Evolutionary conservation across 2,888 invertebrate species (phyloP).

Genomic region (Zele albiditarsus): DNA sequence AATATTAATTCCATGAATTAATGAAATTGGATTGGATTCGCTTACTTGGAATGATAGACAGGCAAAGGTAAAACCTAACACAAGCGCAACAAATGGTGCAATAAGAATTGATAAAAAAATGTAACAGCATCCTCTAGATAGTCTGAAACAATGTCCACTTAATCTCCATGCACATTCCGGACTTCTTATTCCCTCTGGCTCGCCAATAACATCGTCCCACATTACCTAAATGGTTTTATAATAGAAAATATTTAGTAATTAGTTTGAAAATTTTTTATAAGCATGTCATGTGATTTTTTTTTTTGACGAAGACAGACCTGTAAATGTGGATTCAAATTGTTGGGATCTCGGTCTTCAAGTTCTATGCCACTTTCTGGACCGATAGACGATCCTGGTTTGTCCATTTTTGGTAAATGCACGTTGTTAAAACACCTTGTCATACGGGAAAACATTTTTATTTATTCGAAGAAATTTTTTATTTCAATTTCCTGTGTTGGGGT

Average conservation of each 20-base stretch:
- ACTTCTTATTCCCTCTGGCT: conserved; percentile 81
- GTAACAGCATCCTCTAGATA: conserved; percentile 81
- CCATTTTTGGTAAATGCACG: conserved; percentile 64
- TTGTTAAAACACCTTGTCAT: conserved; percentile 53
- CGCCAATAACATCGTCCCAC: conserved; percentile 83
- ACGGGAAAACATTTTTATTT: conserved; percentile 51
- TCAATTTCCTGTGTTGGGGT: conserved; percentile 12
- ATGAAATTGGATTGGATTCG: conserved; percentile 32
- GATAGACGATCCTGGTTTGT: conserved; percentile 67
- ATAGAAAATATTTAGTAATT: background rate
- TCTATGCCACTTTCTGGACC: conserved; percentile 74
- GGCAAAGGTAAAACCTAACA: conserved; percentile 81
- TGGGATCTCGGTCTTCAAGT: conserved; percentile 82
- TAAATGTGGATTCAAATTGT: conserved; percentile 80
- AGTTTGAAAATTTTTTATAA: too few relatives aligned
- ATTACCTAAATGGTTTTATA: conserved; percentile 74
- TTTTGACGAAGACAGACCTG: conserved; percentile 74
- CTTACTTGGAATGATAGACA: conserved; percentile 82
- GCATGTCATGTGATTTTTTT: too few relatives aligned
- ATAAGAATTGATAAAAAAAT: conserved; percentile 79
- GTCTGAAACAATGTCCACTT: conserved; percentile 79
- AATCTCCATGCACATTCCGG: conserved; percentile 83
- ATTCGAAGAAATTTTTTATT: background rate
- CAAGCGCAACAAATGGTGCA: conserved; percentile 80
- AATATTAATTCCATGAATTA: background rate